Evolutionary conservation across 2,797 vertebrate species (phyloP), one percentile per base, ranked within the genome.

Genomic region (Urophycis tenuis): DNA sequence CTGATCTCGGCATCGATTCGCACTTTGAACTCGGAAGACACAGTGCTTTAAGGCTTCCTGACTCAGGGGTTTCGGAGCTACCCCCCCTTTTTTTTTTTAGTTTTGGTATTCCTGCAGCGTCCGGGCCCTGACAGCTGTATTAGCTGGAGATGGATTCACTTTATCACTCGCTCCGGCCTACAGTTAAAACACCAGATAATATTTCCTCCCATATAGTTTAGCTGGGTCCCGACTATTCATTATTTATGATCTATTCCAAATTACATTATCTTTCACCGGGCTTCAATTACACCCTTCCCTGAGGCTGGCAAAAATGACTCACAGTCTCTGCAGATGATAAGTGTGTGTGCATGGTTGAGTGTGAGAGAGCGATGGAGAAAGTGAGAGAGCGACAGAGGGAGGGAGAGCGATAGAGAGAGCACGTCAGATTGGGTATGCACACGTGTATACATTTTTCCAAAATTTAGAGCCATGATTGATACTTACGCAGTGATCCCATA

Each of bases 181-280:
- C 88, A 87, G 86, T 91, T 92, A 89, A 92, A 92, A 91, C 90
- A 90, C 84, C 86, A 87, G 89, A 91, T 90, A 90, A 92, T 91
- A 91, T 92, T 91, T 93, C 90, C 90, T 88, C 85, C 90, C 88
- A 83, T 91, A 88, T 89, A 91, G 87, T 92, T 89, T 87, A 88
- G 87, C 81, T 83, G 81, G 85, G 84, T 85, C 88, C 72, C 77
- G 85, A 84, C 85, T 86, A 91, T 93, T 92, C 89, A 93, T 93
- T 92, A 92, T 93, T 93, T 91, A 93, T 92, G 87, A 91, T 92
- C 91, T 91, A 86, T 89, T 92, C 88, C 87, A 91, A 90, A 91
- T 91, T 89, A 91, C 91, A 92, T 93, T 93, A 92, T 93, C 89
- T 92, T 91, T 90, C 89, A 88, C 86, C 87, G 81, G 85, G 84